Percentiles rank a stretch among this genome's conserved stretches.
Evolutionary conservation across 2,888 invertebrate genomes (phyloP).

Genomic region (Nymphalis c-album): DNA sequence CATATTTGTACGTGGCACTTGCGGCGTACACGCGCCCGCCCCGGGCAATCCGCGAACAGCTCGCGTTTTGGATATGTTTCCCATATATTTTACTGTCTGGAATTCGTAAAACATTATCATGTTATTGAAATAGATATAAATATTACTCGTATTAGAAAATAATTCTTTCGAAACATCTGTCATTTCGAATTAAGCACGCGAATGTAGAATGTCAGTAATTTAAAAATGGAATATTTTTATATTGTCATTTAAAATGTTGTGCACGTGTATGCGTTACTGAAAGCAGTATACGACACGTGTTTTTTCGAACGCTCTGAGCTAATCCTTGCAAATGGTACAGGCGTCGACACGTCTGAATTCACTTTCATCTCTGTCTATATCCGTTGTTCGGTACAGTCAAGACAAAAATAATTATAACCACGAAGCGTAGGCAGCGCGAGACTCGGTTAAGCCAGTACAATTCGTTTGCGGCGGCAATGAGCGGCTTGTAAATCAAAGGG

Average conservation of each 20-base stretch:
- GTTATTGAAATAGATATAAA: conserved; percentile 4
- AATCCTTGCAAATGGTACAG: conserved; percentile 69
- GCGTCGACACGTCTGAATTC: conserved; percentile 70
- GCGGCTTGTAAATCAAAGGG: conserved; percentile 81
- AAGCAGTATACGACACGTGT: conserved; percentile 34
- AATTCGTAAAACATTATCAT: conserved; percentile 26
- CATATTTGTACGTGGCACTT: conserved; percentile 48
- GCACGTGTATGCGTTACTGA: conserved; percentile 6
- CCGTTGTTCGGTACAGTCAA: conserved; percentile 45
- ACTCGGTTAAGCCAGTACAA: conserved; percentile 77
- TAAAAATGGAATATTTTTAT: background rate
- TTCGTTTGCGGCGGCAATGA: conserved; percentile 78
- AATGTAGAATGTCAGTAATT: background rate
- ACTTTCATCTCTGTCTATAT: conserved; percentile 72
- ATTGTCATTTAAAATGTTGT: background rate
- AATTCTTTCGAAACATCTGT: background rate
- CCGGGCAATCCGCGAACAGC: conserved; percentile 58
- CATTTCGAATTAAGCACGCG: background rate
- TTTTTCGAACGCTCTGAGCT: conserved; percentile 48
- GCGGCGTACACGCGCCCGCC: conserved; percentile 65
- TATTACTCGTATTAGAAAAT: conserved; percentile 9
- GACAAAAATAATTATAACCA: conserved; percentile 78
- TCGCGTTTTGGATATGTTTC: conserved; percentile 46
- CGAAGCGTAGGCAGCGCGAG: conserved; percentile 61
- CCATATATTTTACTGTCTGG: conserved; percentile 40